A percentile compares a stretch with the other conserved stretches of the same genome.
These are phyloP conservation scores for Poecilia velifera DNA, from an alignment of 2,797 vertebrate species.

Conservation along the genomic window DNA sequence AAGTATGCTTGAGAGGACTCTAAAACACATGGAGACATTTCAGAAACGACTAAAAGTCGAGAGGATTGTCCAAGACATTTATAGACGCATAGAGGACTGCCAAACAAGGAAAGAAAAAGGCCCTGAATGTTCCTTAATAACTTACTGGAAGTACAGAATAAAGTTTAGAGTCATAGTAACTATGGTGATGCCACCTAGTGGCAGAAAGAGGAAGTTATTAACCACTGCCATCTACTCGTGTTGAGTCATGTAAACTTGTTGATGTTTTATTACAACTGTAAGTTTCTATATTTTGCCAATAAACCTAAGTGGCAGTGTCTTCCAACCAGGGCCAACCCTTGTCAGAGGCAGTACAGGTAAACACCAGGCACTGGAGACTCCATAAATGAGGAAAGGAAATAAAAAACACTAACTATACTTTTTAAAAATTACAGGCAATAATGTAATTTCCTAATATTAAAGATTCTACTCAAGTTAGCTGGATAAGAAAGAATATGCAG, in stretches of 20 bases:
- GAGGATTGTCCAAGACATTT: background rate
- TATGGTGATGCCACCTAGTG: slow-evolving; percentile 1
- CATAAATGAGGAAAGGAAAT: no score
- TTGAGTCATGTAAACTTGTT: background rate
- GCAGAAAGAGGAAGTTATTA: background rate
- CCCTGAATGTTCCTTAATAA: background rate
- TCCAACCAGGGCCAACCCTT: background rate
- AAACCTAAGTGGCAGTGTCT: background rate
- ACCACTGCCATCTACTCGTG: background rate
- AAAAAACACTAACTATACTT: no score
- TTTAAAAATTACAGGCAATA: no score
- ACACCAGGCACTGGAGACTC: no score
- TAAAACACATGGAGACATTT: background rate
- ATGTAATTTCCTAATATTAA: no score
- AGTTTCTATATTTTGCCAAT: background rate
- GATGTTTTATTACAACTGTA: background rate
- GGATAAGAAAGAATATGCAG: no score
- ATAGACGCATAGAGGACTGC: background rate
- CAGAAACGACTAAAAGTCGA: background rate
- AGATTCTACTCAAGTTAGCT: no score
- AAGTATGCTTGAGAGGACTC: background rate
- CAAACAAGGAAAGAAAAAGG: background rate
- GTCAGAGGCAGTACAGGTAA: no score
- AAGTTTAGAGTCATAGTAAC: background rate
- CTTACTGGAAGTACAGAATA: background rate